phyloP scores from a whole-genome alignment of 2,888 invertebrate species.

The Caenorhabditis sulstoni region DNA sequence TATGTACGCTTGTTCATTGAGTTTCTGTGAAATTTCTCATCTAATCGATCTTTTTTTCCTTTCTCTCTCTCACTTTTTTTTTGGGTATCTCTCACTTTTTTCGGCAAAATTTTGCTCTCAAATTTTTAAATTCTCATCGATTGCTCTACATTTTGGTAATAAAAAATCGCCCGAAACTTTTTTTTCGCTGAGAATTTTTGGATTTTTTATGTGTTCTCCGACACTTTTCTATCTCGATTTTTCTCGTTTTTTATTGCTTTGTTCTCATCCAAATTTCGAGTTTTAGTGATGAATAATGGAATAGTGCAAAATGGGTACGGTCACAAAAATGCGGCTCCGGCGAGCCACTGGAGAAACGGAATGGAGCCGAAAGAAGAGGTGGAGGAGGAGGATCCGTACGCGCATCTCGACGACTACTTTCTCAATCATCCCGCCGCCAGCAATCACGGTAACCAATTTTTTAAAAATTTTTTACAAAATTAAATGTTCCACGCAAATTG shows the following conservation, averaged over 20 bases:
- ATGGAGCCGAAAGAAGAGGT: neutral
- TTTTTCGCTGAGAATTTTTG: no score
- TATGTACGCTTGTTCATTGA: no score
- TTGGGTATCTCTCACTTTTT: conserved; percentile 1
- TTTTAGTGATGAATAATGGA: conserved; percentile 45
- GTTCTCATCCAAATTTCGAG: neutral
- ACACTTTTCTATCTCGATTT: neutral
- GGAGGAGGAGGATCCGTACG: conserved; percentile 52
- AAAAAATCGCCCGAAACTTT: no score
- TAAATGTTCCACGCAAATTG: no score
- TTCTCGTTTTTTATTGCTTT: neutral
- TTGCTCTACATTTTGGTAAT: no score
- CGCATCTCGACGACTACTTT: conserved; percentile 59
- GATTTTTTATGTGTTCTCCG: neutral
- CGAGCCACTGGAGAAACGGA: neutral
- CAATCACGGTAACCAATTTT: conserved; percentile 39
- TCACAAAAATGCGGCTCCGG: neutral
- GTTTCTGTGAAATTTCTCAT: conserved; percentile 3
- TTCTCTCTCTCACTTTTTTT: neutral
- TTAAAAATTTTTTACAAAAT: no score
- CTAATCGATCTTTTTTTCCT: neutral
- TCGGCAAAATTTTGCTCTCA: neutral
- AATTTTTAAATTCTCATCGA: no score
- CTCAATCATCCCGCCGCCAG: conserved; percentile 65
- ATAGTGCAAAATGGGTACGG: conserved; percentile 28